Conservation (phyloP, 2,113 vertebrate species). For the Clupea harengus region DNA sequence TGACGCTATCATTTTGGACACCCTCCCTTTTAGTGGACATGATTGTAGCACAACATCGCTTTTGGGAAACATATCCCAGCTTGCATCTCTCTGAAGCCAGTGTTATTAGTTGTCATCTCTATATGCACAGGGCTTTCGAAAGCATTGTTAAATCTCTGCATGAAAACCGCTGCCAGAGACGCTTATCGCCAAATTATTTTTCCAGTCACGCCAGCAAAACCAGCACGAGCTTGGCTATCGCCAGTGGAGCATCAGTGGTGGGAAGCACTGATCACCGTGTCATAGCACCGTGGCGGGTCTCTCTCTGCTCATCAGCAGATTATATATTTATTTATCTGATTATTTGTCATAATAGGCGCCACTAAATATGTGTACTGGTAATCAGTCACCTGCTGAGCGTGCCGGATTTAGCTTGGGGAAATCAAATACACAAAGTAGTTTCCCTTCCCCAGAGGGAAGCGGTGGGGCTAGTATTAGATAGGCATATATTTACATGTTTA, state of each 20-base stretch:
- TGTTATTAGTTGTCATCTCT: not conserved
- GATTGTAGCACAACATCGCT: not conserved
- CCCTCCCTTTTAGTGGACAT: not conserved
- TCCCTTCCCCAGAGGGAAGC: not conserved
- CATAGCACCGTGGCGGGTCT: not conserved
- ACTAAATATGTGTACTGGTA: not conserved
- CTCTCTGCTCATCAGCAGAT: not conserved
- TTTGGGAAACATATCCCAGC: not conserved
- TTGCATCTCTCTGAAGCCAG: not conserved
- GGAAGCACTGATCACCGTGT: not conserved
- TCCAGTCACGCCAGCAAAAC: not conserved
- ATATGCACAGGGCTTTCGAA: not conserved
- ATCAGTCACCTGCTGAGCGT: not conserved
- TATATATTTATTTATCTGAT: slow-evolving; percentile 1
- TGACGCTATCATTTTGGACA: too few species aligned
- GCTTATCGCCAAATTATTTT: not conserved
- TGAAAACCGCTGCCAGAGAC: slow-evolving; percentile 2
- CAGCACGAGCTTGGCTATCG: not conserved
- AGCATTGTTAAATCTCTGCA: not conserved
- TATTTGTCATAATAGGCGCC: not conserved
- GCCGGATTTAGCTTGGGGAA: not conserved
- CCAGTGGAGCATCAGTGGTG: not conserved
- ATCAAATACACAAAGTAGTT: slow-evolving; percentile 11
- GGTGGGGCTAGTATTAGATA: not conserved
- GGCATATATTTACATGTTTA: slow-evolving; percentile 11